Conservation (phyloP, 2,888 invertebrate species). For the Orthosia gothica region DNA sequence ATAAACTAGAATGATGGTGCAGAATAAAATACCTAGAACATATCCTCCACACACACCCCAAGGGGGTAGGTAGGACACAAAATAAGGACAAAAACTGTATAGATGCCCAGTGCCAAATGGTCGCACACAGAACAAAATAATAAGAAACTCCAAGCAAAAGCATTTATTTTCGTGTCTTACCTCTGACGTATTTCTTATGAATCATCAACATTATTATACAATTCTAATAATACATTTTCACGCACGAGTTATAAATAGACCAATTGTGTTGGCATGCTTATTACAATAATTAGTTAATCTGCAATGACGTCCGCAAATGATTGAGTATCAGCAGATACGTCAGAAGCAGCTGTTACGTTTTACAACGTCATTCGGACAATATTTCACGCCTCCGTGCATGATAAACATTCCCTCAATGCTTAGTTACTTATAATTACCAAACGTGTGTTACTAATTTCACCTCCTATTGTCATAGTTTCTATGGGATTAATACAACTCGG, state of each 20-base stretch:
- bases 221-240: slow-evolving; percentile 41
- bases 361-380: slow-evolving; percentile 30
- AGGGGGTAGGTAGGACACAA: too few relatives aligned
- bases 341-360: slow-evolving; percentile 8
- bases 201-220: slow-evolving; percentile 2
- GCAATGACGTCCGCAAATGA: slow-evolving; percentile 23
- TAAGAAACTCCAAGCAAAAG: too few relatives aligned
- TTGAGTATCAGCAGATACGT: slow-evolving; percentile 37
- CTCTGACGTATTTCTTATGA: slow-evolving; percentile 2
- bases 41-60: too few relatives aligned
- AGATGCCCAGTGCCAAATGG: too few relatives aligned
- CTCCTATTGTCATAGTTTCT: too few relatives aligned
- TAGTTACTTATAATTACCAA: too few relatives aligned
- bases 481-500: too few relatives aligned
- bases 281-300: slow-evolving; percentile 42
- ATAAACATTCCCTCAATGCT: background rate
- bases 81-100: too few relatives aligned
- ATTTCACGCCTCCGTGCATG: slow-evolving; percentile 24
- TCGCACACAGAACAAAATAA: too few relatives aligned
- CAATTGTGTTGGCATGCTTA: slow-evolving; percentile 27
- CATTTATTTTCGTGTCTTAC: background rate
- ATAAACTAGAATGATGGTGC: too few relatives aligned
- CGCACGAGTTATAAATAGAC: slow-evolving; percentile 38
- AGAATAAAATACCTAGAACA: too few relatives aligned
- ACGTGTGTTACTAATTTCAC: too few relatives aligned